These are phyloP conservation scores for Aegithalos caudatus DNA, from an alignment of 2,113 vertebrate genomes.

Conservation along the genomic window DNA sequence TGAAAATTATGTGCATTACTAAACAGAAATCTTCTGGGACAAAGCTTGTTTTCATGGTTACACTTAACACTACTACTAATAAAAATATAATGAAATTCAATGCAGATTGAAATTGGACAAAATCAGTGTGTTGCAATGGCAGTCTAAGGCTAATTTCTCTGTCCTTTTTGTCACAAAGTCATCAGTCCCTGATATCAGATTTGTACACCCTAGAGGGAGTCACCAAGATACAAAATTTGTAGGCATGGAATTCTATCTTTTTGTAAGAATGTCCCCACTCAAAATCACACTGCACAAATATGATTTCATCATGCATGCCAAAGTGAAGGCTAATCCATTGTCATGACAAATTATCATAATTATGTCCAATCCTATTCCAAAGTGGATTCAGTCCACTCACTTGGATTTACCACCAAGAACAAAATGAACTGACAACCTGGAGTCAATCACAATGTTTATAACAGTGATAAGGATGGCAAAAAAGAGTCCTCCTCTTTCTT, in stretches of 20 bases:
- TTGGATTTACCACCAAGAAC: neutral
- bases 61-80: neutral
- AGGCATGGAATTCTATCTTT: neutral
- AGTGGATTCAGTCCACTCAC: neutral
- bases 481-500: rapidly evolving
- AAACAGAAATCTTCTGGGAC: neutral
- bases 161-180: neutral
- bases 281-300: neutral
- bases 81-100: neutral
- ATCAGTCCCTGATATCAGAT: neutral
- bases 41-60: neutral
- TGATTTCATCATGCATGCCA: neutral
- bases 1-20: neutral
- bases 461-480: neutral
- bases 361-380: neutral
- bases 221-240: neutral
- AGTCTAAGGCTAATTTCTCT: neutral
- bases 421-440: neutral
- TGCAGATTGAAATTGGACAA: neutral
- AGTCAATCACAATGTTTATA: neutral
- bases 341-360: neutral
- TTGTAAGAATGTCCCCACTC: neutral
- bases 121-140: neutral
- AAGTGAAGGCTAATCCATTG: neutral
- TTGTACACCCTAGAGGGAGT: neutral